Evolutionary conservation across 2,113 vertebrate species (phyloP).

Genomic region (Xyliphius kryptos): DNA sequence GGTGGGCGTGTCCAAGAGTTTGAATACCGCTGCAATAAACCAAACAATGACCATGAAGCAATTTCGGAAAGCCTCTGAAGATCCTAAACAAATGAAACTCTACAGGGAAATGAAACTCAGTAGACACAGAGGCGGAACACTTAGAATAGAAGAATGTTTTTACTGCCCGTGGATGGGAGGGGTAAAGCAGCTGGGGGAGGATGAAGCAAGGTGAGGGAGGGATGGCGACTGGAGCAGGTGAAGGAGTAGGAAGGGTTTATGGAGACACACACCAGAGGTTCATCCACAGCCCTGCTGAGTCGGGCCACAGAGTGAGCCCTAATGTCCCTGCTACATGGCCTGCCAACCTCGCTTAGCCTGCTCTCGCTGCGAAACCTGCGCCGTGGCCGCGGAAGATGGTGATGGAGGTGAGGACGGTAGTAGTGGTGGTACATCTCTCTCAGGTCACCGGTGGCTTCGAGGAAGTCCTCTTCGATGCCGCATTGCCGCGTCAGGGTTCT

Average conservation of each 20-base stretch:
- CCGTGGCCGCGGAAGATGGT: slow-evolving; percentile 51
- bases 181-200: slow-evolving; percentile 74
- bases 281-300: slow-evolving; percentile 70
- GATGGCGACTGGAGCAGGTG: slow-evolving; percentile 21
- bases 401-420: slow-evolving; percentile 36
- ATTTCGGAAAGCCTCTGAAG: slow-evolving; percentile 43
- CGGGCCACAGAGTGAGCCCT: slow-evolving; percentile 70
- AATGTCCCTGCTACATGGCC: slow-evolving; percentile 68
- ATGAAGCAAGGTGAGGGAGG: slow-evolving; percentile 23
- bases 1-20: background rate
- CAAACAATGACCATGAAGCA: slow-evolving; percentile 57
- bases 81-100: slow-evolving; percentile 45
- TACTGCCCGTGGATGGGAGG: slow-evolving; percentile 66
- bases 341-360: slow-evolving; percentile 68
- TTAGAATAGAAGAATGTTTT: slow-evolving; percentile 55
- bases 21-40: slow-evolving; percentile 19
- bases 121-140: too few relatives aligned
- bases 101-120: too few relatives aligned
- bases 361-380: slow-evolving; percentile 61
- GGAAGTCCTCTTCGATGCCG: slow-evolving; percentile 86
- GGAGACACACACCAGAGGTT: slow-evolving; percentile 87
- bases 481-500: slow-evolving; percentile 81
- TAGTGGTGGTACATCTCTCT: slow-evolving; percentile 53
- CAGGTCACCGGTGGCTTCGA: slow-evolving; percentile 58
- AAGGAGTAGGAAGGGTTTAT: slow-evolving; percentile 25